Conservation (phyloP, 2,797 vertebrate genomes). For the Protosalanx chinensis region DNA sequence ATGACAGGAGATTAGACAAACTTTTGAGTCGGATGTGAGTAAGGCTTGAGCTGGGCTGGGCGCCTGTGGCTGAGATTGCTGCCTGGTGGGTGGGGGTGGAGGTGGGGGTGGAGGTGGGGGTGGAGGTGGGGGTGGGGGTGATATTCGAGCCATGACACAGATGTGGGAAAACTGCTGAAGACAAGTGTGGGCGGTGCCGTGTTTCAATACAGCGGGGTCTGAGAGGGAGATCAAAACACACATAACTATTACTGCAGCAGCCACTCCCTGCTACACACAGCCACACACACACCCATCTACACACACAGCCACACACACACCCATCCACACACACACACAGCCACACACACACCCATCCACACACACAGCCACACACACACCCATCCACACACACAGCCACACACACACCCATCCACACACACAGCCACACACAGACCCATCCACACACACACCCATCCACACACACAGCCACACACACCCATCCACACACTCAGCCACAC, state of each 20-base stretch:
- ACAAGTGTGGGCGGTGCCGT: conserved; percentile 58
- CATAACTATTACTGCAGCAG: conserved; percentile 51
- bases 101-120: conserved; percentile 45
- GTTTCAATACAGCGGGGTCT: conserved; percentile 51
- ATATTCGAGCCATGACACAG: conserved; percentile 67
- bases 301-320: conserved; percentile 30
- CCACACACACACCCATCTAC: not conserved
- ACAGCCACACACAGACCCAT: not conserved
- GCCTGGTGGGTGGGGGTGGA: conserved; percentile 49
- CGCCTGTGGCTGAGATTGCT: not conserved
- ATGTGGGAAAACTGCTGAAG: conserved; percentile 60
- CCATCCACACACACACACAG: conserved; percentile 1
- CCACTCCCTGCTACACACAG: conserved; percentile 40
- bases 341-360: not conserved
- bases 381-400: conserved; percentile 1
- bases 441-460: conserved; percentile 2
- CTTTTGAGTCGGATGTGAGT: not conserved
- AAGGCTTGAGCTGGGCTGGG: not conserved
- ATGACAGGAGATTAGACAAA: not conserved
- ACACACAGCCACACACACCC: not conserved
- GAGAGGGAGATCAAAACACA: conserved; percentile 36
- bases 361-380: not conserved
- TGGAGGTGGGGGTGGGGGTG: conserved; percentile 48
- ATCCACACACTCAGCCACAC: not conserved
- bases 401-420: not conserved